Conservation (phyloP, 92 coral and sea anemone species). For the Chrysogorgia sp. region DNA sequence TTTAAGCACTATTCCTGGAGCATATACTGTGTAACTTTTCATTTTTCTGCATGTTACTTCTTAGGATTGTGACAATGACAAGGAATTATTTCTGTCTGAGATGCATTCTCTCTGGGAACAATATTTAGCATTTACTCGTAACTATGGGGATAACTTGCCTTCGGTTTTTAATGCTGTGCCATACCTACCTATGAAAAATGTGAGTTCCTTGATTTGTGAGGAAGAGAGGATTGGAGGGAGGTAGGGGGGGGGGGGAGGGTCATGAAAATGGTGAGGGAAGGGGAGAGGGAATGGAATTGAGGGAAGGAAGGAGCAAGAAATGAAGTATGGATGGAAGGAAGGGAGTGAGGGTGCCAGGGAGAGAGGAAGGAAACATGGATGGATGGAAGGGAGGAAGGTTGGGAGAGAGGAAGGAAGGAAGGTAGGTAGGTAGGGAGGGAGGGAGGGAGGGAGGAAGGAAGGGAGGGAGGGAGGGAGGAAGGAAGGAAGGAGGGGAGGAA, state of each 20-base stretch:
- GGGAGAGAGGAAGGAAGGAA: background rate
- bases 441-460: background rate
- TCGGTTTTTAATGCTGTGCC: conserved; percentile 93
- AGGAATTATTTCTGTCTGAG: conserved; percentile 57
- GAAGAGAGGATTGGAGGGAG: no score
- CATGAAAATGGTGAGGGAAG: no score
- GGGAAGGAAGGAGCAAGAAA: no score
- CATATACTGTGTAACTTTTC: background rate
- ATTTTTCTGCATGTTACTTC: background rate
- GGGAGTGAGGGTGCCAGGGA: background rate
- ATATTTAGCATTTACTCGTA: conserved; percentile 90
- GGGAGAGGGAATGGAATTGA: background rate
- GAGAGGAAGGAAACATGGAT: background rate
- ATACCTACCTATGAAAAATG: conserved; percentile 81
- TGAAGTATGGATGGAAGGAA: no score
- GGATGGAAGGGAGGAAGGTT: background rate
- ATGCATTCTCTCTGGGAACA: conserved; percentile 90
- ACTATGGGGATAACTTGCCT: conserved; percentile 96
- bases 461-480: background rate
- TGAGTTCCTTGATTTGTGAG: conserved; percentile 38
- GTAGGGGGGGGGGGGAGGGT: no score
- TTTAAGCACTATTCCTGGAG: background rate
- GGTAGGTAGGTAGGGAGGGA: background rate
- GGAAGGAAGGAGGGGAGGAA: background rate
- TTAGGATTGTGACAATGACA: conserved; percentile 52